Base-by-base conservation (phyloP, 2,797 vertebrate species). In the Helicolenus hilgendorfi region DNA sequence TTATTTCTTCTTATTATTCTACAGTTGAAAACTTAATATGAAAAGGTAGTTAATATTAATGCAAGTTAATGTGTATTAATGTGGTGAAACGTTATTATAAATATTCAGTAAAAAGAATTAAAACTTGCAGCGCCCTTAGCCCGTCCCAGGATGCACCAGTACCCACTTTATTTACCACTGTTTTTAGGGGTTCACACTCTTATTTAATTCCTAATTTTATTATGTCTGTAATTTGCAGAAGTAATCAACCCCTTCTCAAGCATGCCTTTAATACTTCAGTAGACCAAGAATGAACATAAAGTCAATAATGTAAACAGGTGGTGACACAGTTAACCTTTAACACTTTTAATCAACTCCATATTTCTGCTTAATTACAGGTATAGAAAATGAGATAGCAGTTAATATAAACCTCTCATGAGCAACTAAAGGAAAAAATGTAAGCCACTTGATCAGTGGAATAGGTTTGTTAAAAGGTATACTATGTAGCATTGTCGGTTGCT, bases 331-430 rank as follows among this genome's bases (percentile, higher is more conserved):
- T 60, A 74, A 82, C 20, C 29, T 49, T 86, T 65, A n/a, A 79
- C 31, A 15, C 67, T 77, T 94, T 95, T 94, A 95, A 94, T 95
- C 31, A 85, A 81, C 38, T 77, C 22, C n/a, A 14, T 11, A 73
- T 58, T 79, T 83, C 27, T 77, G 77, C 67, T 83, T 60, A 38
- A 83, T 89, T 89, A 86, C 90, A 93, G 45, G 65, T 68, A 74
- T 88, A 89, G 26, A 95, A 93, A 94, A 89, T 70, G 4, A 94
- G 76, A 93, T 67, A 11, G 60, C 24, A 24, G 56, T 75, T 68
- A 62, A 78, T 80, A 84, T 24, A 84, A 92, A 89, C 72, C 24
- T 83, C 72, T 87, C 58, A 80, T 45, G 65, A 69, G 53, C 64
- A 84, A 81, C n/a, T 70, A 58, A 92, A 72, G 68, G 7, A 72